Conservation (phyloP, 2,113 vertebrate genomes). For the Tachuris rubrigastra region DNA sequence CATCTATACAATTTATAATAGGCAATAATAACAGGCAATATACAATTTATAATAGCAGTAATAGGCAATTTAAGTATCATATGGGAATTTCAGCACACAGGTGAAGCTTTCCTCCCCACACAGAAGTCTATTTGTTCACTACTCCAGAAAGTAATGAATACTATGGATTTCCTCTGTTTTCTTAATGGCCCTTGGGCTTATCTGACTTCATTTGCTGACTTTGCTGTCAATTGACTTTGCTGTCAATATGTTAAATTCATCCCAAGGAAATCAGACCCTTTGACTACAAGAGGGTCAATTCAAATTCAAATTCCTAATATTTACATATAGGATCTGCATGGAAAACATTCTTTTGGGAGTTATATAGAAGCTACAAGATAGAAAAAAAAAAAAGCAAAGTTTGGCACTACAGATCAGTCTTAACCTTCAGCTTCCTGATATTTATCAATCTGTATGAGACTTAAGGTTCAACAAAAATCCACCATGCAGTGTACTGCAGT, state of each 20-base stretch:
- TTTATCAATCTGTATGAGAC: neutral
- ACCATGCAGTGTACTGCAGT: neutral
- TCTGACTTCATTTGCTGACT: neutral
- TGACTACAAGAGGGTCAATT: no score
- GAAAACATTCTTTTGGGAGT: neutral
- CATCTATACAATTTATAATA: neutral
- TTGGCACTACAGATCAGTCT: neutral
- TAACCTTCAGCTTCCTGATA: neutral
- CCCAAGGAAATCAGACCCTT: neutral
- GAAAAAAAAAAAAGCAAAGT: neutral
- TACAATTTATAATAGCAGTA: neutral
- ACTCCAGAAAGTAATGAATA: neutral
- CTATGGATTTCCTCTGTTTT: neutral
- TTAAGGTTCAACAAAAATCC: neutral
- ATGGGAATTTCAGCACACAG: neutral
- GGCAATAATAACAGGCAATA: neutral
- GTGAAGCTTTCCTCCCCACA: neutral
- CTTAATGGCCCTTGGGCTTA: neutral
- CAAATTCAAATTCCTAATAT: neutral
- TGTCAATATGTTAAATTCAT: neutral
- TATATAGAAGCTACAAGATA: neutral
- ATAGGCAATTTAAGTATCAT: neutral
- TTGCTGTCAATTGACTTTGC: neutral
- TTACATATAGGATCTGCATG: accelerated
- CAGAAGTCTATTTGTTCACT: neutral